Base-by-base conservation (phyloP, 2,113 vertebrate genomes). In the Glareola pratincola region DNA sequence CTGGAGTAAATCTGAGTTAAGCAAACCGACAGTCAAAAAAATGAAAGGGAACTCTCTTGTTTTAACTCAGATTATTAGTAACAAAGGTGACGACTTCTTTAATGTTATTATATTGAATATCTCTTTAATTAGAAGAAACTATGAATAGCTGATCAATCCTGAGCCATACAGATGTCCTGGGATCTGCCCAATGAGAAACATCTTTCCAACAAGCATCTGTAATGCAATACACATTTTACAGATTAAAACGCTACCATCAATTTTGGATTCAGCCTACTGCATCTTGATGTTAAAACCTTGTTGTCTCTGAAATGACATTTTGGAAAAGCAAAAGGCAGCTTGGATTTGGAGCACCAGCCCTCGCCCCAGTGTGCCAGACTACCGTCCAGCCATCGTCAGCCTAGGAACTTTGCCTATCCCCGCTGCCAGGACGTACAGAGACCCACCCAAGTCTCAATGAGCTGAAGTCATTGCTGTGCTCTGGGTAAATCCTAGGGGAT, bases 41-140 rank as follows among this genome's bases (percentile, higher is more conserved):
- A n/a, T 32, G 6, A 80, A 67, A 94, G 50, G 20, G 66, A 92
- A 34, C 7, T 89, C 36, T 60, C 47, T 91, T 88, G 27, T 88
- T 91, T 92, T 82, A 47, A 76, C 21, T 64, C 66, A 92, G 56
- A 50, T 84, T 81, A 48, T 77, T 94, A 81, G 36, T 80, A 48
- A 77, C 75, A 88, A 82, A 86, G 69, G 23, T 81, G 76, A 80
- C 64, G 74, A 54, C 32, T 93, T 93, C 41, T 93, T 75, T 56
- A 81, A 22, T 12, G 14, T 51, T 63, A 53, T 67, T 92, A 8
- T 76, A 37, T 15, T 75, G 14, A 84, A 6, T 91, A 77, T 50
- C 18, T 94, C 81, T 91, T 81, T 94, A 85, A 93, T 93, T 86
- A 76, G 86, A 96, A 96, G 80, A 79, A 77, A 45, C 67, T 88